These are phyloP conservation scores for Cabera pusaria DNA, from an alignment of 2,888 invertebrate species.

Conservation along the genomic window DNA sequence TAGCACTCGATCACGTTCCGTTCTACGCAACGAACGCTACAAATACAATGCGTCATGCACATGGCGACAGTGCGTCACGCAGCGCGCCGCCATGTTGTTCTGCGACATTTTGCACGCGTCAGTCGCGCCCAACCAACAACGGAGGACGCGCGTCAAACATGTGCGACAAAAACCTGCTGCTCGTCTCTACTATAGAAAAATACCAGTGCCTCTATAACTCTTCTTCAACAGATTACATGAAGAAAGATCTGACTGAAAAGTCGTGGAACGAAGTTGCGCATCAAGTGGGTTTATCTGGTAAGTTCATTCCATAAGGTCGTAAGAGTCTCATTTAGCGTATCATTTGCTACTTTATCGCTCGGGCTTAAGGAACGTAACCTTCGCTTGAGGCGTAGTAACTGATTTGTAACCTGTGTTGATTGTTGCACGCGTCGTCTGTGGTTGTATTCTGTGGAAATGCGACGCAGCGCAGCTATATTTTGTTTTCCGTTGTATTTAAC, in stretches of 20 bases:
- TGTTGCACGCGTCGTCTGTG: slow-evolving; percentile 17
- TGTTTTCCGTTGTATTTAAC: too few species aligned
- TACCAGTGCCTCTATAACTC: slow-evolving; percentile 47
- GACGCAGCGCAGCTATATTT: too few species aligned
- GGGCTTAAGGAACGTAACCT: not conserved
- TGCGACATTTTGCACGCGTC: slow-evolving; percentile 36
- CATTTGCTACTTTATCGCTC: not conserved
- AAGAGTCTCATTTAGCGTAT: not conserved
- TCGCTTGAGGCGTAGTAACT: not conserved
- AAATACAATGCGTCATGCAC: slow-evolving; percentile 30
- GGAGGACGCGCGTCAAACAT: slow-evolving; percentile 30
- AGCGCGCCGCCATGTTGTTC: slow-evolving; percentile 36
- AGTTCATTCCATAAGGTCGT: slow-evolving; percentile 13
- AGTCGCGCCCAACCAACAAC: slow-evolving; percentile 25
- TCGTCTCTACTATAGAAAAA: slow-evolving; percentile 44
- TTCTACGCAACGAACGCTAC: not conserved
- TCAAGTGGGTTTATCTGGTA: slow-evolving; percentile 41
- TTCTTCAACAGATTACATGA: slow-evolving; percentile 42
- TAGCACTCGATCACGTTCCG: slow-evolving; percentile 7
- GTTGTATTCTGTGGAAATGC: too few species aligned
- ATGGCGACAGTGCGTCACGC: slow-evolving; percentile 39
- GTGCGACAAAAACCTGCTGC: slow-evolving; percentile 44
- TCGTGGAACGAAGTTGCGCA: slow-evolving; percentile 48
- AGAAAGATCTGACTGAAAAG: slow-evolving; percentile 45
- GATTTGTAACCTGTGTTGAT: slow-evolving; percentile 3